A percentile compares a stretch with the other conserved stretches of the same genome.
phyloP scores from a whole-genome alignment of 37 sponge, comb jelly and placozoan species.

The Ephydatia muelleri region DNA sequence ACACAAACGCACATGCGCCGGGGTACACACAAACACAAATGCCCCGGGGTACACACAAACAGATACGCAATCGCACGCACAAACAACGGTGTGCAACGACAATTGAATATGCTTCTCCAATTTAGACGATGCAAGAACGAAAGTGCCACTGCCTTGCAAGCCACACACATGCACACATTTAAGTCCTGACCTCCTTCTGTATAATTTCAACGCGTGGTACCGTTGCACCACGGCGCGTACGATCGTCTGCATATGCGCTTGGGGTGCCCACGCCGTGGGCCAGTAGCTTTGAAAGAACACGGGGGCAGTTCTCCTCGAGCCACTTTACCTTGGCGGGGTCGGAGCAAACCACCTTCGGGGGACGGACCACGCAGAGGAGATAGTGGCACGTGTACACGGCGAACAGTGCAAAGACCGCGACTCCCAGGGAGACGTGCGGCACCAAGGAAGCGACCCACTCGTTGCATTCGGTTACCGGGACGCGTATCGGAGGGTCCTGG shows the following conservation, averaged over 20 bases:
- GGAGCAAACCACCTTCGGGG: slow-evolving; percentile 45
- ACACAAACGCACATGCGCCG: too few relatives aligned
- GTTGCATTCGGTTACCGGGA: neutral
- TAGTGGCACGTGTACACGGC: slow-evolving; percentile 45
- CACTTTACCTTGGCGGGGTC: slow-evolving; percentile 7
- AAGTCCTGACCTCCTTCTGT: slow-evolving; percentile 18
- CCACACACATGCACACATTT: neutral
- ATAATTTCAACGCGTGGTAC: neutral
- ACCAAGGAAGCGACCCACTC: neutral
- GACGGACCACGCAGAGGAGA: slow-evolving; percentile 7
- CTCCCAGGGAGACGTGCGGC: slow-evolving; percentile 2
- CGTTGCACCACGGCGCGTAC: slow-evolving; percentile 38
- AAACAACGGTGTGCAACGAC: too few relatives aligned
- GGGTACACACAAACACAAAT: too few relatives aligned
- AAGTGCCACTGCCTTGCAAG: too few relatives aligned
- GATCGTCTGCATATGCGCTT: slow-evolving; percentile 63
- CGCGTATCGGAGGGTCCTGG: neutral
- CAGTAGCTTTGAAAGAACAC: slow-evolving; percentile 39
- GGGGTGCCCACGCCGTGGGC: slow-evolving; percentile 68
- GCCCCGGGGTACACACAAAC: too few relatives aligned
- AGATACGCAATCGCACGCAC: too few relatives aligned
- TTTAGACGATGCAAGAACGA: too few relatives aligned
- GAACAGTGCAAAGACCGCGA: neutral
- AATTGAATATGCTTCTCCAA: too few relatives aligned
- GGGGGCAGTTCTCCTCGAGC: slow-evolving; percentile 48